Evolutionary conservation across 2,113 vertebrate species (phyloP), one percentile per base, ranked within the genome.

Genomic region (Miniopterus natalensis): DNA sequence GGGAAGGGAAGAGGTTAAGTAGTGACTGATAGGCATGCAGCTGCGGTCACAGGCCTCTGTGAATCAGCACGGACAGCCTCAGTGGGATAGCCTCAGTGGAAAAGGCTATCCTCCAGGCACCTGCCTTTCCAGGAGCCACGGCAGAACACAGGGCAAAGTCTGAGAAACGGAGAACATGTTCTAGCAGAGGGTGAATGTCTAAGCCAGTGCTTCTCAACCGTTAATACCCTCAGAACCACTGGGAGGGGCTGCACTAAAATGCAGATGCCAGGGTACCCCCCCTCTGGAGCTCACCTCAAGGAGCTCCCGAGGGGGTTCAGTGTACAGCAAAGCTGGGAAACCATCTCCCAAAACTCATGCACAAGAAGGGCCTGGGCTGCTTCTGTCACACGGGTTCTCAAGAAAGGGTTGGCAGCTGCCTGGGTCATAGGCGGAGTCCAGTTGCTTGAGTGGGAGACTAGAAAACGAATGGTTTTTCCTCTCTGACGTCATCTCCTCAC

Each of bases 151-250:
- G 71, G 57, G 36, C 88, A 89, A 90, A 94, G 90, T 97, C 93
- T 49, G 13, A 75, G 66, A 53, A 23, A 7, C 3, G n/a, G 25
- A 61, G 7, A 3, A 25, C 4, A 2, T 49, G 10, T 70, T 81
- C 15, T 53, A 40, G 40, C 25, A 75, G 55, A 61, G 57, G 65
- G 71, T 84, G 88, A 97, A 95, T 93, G 42, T 29, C 77, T 91
- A 91, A 95, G 42, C 90, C 42, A 51, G 51, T 36, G 45, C 25
- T 45, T 88, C 84, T 63, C 36, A 63, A 45, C 66, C 93, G 77
- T 73, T 45, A 53, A 25, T 3, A 68, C 1, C 10, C 6, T 13
- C 27, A 79, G 45, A 73, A 49, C 18, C 5, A 2, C 42, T 12
- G 53, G 8, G 20, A 13, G 4, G 23, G 81, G 40, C 27, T 20